Evolutionary conservation across 2,797 vertebrate genomes (phyloP), one percentile per base, ranked within the genome.

Genomic region (Centroberyx gerrardi): DNA sequence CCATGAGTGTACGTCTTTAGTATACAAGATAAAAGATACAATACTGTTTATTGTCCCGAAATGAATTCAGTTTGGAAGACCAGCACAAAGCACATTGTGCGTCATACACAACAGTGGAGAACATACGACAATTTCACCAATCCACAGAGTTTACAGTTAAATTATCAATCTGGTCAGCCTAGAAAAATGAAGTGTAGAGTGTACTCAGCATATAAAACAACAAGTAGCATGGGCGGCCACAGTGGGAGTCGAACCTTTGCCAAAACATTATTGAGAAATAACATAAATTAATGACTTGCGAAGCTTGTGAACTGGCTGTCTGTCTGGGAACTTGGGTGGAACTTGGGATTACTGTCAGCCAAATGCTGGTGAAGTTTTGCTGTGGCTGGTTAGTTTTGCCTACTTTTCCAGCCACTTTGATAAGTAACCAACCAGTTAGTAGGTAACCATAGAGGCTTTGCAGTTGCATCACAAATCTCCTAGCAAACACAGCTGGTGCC

Each of bases 181-280:
- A 5, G 38, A 42, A 74, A 66, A 29, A 71, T 66, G 73, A 61
- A 62, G 60, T 67, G 69, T 62, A 1, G 53, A 27, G 62, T 59
- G n/a, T 33, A n/a, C 7, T 44, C 18, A 17, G 61, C 46, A 38
- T 55, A 8, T 31, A 59, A 44, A 44, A 14, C 42, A 44, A 10
- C 8, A 10, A 3, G 40, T 3, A 42, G 8, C 40, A 42, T 42
- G 40, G 8, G 40, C 10, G 12, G 40, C 12, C 40, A 1, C 40
- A 42, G 40, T 42, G 12, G 40, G 40, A 42, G 12, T 9, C 3
- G 40, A 13, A 42, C 40, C 9, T 40, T 9, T 40, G 38, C 38
- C 38, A 40, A 40, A 40, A 40, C 8, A 40, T 7, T 8, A 4
- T 4, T 36, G 33, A 44, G 42, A 12, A 44, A 10, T 1, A 44